Percentiles rank a stretch among this genome's conserved stretches.
Evolutionary conservation across 2,888 invertebrate species (phyloP).

Genomic region (Scaptomyza polygonia): DNA sequence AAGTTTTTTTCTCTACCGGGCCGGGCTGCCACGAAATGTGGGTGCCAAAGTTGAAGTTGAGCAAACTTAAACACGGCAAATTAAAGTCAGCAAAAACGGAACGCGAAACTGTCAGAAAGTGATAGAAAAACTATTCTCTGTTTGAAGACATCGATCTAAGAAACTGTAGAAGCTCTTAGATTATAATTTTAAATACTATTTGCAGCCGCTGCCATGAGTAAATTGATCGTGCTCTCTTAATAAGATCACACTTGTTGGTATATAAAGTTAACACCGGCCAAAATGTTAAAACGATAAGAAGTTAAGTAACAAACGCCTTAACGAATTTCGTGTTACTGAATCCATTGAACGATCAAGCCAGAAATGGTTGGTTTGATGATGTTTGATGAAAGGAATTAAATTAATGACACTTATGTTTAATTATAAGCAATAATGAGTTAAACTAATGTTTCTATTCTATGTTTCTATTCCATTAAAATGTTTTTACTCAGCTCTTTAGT

Average conservation of each 20-base stretch:
- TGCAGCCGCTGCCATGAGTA: no score
- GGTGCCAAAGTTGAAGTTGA: slow-evolving; percentile 34
- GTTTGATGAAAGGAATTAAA: no score
- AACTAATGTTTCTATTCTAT: no score
- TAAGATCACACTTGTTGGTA: neutral
- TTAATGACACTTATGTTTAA: neutral
- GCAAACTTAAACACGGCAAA: slow-evolving; percentile 31
- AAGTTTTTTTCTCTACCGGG: slow-evolving; percentile 29
- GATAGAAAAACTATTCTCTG: neutral
- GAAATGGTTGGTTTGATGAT: no score
- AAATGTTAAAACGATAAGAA: neutral
- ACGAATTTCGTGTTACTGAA: neutral
- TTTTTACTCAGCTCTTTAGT: neutral
- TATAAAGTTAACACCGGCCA: slow-evolving; percentile 18
- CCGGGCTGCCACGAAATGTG: slow-evolving; percentile 24
- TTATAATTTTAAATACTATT: no score
- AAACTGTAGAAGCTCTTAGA: no score
- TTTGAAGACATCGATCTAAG: neutral
- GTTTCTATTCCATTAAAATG: neutral
- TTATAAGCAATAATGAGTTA: neutral
- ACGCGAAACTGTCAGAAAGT: slow-evolving; percentile 8
- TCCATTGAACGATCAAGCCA: neutral
- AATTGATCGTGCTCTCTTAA: neutral
- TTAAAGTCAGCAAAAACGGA: slow-evolving; percentile 38
- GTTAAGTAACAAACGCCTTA: neutral